Evolutionary conservation across 2,113 vertebrate species (phyloP).

Genomic region (Thamnaconus septentrionalis): DNA sequence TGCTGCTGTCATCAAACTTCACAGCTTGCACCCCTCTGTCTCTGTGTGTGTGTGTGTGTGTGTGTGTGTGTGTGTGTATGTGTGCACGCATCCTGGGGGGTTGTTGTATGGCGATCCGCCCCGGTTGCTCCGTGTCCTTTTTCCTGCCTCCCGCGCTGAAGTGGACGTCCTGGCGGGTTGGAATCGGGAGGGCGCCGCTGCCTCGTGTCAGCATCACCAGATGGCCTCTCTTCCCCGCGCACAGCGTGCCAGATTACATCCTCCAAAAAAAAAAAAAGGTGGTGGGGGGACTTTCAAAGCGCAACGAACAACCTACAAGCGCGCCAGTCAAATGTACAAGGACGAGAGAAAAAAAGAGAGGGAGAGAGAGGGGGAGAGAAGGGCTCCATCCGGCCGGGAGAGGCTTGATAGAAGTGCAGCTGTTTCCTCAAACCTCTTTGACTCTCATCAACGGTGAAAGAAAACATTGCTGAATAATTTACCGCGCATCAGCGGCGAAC

Average conservation of each 20-base stretch:
- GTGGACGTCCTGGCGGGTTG: conserved; percentile 58
- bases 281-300: conserved; percentile 41
- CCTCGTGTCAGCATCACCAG: conserved; percentile 56
- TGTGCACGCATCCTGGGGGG: too few relatives aligned
- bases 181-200: conserved; percentile 50
- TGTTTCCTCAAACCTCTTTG: conserved; percentile 70
- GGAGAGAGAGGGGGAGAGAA: background rate
- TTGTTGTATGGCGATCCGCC: conserved; percentile 13
- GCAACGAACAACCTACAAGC: conserved; percentile 28
- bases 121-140: conserved; percentile 39
- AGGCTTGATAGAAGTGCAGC: conserved; percentile 58
- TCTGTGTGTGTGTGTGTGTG: too few relatives aligned
- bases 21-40: too few relatives aligned
- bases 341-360: too few relatives aligned
- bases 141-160: conserved; percentile 26
- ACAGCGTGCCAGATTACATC: conserved; percentile 44
- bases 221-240: conserved; percentile 58
- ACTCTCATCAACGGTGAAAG: conserved; percentile 33
- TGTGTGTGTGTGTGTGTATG: background rate
- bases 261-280: conserved; percentile 39
- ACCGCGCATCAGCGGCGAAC: conserved; percentile 24
- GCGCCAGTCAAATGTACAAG: conserved; percentile 39
- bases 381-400: conserved; percentile 49
- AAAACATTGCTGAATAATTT: conserved; percentile 62
- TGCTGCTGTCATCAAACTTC: background rate